phyloP scores from a whole-genome alignment of 2,888 invertebrate species.

The Metallyticus violacea region DNA sequence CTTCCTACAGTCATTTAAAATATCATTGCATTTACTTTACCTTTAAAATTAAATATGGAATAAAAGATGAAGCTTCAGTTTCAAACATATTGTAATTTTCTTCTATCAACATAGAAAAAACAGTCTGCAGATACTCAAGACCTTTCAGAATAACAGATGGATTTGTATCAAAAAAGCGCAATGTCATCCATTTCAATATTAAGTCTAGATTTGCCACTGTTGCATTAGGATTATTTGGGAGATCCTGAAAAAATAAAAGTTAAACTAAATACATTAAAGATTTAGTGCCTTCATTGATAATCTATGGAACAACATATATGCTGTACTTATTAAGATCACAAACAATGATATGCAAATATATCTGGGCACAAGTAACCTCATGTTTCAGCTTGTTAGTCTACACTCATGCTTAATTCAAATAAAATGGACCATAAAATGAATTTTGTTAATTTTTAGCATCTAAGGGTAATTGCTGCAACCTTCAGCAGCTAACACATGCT shows the following conservation, averaged over 20 bases:
- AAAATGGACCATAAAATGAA: no score
- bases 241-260: slow-evolving; percentile 56
- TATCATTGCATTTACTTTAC: slow-evolving; percentile 56
- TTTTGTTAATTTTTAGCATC: no score
- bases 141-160: slow-evolving; percentile 94
- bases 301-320: no score
- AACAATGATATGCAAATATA: no score
- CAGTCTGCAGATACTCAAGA: slow-evolving; percentile 83
- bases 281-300: no score
- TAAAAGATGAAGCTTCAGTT: slow-evolving; percentile 87
- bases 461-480: no score
- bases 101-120: slow-evolving; percentile 78
- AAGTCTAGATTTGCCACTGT: slow-evolving; percentile 89
- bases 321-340: no score
- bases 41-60: slow-evolving; percentile 93
- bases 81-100: slow-evolving; percentile 84
- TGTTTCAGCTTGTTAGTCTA: not conserved
- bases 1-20: no score
- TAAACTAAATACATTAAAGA: no score
- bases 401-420: no score
- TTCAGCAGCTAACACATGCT: no score
- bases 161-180: slow-evolving; percentile 98
- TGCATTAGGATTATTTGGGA: slow-evolving; percentile 73
- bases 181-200: slow-evolving; percentile 92
- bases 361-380: no score